Conservation (phyloP, 2,113 vertebrate genomes). For the Onychostoma macrolepis region DNA sequence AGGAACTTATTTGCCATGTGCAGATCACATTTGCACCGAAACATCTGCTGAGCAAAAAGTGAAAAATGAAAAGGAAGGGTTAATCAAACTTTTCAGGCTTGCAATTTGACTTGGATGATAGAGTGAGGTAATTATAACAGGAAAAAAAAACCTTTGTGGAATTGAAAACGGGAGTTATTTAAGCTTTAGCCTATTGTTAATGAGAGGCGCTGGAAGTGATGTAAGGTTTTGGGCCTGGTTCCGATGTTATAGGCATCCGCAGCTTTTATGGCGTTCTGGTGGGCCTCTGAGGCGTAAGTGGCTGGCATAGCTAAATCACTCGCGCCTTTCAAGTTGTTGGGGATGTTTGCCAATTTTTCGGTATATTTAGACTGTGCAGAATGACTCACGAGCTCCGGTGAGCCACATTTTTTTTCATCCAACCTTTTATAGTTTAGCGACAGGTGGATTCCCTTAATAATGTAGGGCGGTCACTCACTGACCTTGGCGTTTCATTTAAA, state of each 20-base stretch:
- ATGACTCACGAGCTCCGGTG: conserved; percentile 55
- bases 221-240: conserved; percentile 26
- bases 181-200: conserved; percentile 45
- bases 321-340: conserved; percentile 39
- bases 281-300: conserved; percentile 22
- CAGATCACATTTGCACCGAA: conserved; percentile 53
- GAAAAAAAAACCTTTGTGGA: conserved; percentile 25
- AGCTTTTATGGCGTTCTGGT: conserved; percentile 75
- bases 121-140: conserved; percentile 43
- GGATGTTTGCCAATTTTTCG: conserved; percentile 52
- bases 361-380: conserved; percentile 79
- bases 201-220: conserved; percentile 39
- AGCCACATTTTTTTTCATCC: background rate
- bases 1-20: conserved; percentile 59
- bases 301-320: conserved; percentile 40
- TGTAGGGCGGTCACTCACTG: background rate
- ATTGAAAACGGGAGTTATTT: conserved; percentile 39
- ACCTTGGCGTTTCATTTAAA: background rate
- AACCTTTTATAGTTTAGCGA: background rate
- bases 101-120: conserved; percentile 35
- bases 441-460: conserved; percentile 34
- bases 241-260: conserved; percentile 42
- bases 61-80: conserved; percentile 36
- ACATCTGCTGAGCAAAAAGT: conserved; percentile 55
- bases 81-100: conserved; percentile 52